Conservation (phyloP, 2,888 invertebrate species). For the Phrixothrix hirtus region DNA sequence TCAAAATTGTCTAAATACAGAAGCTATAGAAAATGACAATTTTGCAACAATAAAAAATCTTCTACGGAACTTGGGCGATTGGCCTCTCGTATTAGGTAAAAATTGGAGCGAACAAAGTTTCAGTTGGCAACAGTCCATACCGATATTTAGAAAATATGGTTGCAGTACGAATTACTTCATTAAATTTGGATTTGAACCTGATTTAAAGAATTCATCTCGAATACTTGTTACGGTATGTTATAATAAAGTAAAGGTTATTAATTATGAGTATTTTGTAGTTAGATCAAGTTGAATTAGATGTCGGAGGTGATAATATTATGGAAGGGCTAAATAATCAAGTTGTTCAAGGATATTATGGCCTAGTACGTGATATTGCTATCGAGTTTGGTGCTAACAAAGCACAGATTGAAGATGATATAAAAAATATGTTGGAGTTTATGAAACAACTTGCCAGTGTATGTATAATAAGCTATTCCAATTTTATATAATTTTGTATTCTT, state of each 20-base stretch:
- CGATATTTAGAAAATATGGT: constrained; percentile 76
- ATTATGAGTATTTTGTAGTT: constrained; percentile 60
- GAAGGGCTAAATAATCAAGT: constrained; percentile 81
- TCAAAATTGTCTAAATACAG: constrained; percentile 85
- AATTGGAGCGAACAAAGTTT: constrained; percentile 72
- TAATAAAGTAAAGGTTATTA: no score
- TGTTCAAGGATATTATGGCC: constrained; percentile 81
- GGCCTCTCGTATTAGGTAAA: constrained; percentile 86
- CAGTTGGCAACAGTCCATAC: constrained; percentile 81
- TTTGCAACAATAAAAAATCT: constrained; percentile 71
- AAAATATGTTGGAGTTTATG: constrained; percentile 83
- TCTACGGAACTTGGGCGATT: constrained; percentile 81
- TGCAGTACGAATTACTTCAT: constrained; percentile 89
- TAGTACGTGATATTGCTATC: constrained; percentile 85
- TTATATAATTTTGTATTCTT: no score
- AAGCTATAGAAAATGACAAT: constrained; percentile 78
- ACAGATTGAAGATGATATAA: constrained; percentile 71
- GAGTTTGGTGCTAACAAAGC: constrained; percentile 80
- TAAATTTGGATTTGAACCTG: constrained; percentile 86
- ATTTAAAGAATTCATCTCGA: constrained; percentile 84
- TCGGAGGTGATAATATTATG: constrained; percentile 82
- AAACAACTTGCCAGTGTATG: constrained; percentile 88
- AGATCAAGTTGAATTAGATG: constrained; percentile 83
- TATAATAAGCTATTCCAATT: neutral
- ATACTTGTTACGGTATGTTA: constrained; percentile 85